phyloP scores from a whole-genome alignment of 2,888 invertebrate genomes.

The Cremastobaeus sp. region DNA sequence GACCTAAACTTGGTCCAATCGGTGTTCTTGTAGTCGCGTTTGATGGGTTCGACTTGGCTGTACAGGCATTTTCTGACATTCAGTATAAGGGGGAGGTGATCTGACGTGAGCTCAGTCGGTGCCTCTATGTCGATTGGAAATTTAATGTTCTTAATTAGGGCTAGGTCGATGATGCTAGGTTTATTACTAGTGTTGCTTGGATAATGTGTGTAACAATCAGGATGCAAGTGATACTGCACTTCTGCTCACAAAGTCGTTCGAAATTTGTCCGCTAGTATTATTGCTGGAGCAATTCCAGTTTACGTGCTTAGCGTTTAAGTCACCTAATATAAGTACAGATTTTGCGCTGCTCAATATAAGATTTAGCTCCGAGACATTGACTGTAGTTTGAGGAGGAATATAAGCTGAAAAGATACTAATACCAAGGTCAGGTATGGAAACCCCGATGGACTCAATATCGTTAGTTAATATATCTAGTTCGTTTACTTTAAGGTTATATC shows the following conservation, averaged over 20 bases:
- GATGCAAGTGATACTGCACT: not conserved
- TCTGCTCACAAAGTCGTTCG: not conserved
- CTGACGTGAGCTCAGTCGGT: not conserved
- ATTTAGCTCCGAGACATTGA: not conserved
- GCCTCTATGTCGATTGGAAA: not conserved
- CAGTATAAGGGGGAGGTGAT: not conserved
- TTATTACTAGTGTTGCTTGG: not conserved
- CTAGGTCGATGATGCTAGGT: not conserved
- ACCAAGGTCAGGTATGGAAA: too few relatives aligned
- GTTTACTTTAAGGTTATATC: too few relatives aligned
- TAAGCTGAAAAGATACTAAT: slow-evolving; percentile 4
- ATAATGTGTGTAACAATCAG: not conserved
- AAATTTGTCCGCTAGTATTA: not conserved
- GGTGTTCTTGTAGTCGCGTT: not conserved
- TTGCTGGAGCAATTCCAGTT: not conserved
- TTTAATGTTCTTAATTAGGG: not conserved
- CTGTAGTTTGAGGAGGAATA: not conserved
- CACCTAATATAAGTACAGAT: slow-evolving; percentile 2
- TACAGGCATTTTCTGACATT: not conserved
- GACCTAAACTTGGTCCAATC: not conserved
- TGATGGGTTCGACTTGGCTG: not conserved
- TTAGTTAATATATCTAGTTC: too few relatives aligned
- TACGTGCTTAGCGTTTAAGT: slow-evolving; percentile 15
- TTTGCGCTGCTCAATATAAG: not conserved
- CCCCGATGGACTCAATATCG: too few relatives aligned